Evolutionary conservation across 2,797 vertebrate species (phyloP).

Genomic region (Xenentodon cancila): DNA sequence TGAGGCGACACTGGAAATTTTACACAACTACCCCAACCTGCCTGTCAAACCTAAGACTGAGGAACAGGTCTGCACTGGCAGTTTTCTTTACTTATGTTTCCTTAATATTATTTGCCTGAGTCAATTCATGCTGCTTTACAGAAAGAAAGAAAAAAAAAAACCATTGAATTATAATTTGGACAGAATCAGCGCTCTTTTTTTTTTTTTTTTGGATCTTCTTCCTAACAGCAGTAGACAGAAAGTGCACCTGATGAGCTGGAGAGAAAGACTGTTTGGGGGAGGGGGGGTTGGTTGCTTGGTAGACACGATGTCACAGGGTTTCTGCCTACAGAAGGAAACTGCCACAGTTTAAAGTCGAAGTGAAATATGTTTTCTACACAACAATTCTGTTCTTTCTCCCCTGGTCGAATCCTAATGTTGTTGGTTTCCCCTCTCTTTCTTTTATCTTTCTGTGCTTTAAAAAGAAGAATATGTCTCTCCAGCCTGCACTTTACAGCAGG

Average conservation of each 20-base stretch:
- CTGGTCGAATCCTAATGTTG: constrained; percentile 51
- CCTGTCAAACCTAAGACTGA: constrained; percentile 60
- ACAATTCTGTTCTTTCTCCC: constrained; percentile 57
- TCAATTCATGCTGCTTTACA: constrained; percentile 78
- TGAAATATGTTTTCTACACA: constrained; percentile 71
- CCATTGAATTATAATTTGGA: constrained; percentile 29
- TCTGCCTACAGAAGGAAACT: constrained; percentile 74
- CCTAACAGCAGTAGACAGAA: constrained; percentile 43
- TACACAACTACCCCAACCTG: constrained; percentile 57
- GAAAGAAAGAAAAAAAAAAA: constrained; percentile 9
- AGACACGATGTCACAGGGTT: constrained; percentile 71
- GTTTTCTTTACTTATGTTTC: constrained; percentile 59
- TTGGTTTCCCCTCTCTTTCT: constrained; percentile 37
- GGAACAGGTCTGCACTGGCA: constrained; percentile 46
- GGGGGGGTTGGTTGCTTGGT: constrained; percentile 28
- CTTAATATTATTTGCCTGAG: constrained; percentile 71
- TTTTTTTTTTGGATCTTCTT: constrained; percentile 63
- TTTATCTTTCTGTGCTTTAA: constrained; percentile 60
- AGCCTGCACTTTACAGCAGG: constrained; percentile 69
- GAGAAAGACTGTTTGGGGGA: constrained; percentile 38
- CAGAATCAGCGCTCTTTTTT: constrained; percentile 61
- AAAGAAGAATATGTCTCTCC: constrained; percentile 58
- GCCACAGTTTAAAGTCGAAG: constrained; percentile 71
- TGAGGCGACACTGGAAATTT: constrained; percentile 74
- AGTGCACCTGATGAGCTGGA: constrained; percentile 47